Conservation (phyloP, 2,113 vertebrate species). For the Pluvialis apricaria region DNA sequence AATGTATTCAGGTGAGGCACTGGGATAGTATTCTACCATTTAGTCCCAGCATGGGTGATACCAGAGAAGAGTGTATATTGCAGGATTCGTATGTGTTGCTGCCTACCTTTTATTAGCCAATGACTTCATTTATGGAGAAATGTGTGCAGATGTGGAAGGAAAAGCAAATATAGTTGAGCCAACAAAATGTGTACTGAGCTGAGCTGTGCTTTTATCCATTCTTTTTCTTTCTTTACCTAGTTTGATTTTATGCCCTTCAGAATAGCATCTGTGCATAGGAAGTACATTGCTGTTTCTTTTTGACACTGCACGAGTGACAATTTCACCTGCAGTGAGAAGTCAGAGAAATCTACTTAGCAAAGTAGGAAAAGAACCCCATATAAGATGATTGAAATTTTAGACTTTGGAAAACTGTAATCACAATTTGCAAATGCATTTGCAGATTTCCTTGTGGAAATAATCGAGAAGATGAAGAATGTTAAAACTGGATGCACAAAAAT, state of each 20-base stretch:
- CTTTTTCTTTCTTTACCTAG: background rate
- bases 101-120: background rate
- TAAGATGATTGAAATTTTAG: background rate
- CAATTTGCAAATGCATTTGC: background rate
- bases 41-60: background rate
- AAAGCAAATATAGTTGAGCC: background rate
- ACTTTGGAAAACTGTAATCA: background rate
- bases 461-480: background rate
- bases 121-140: background rate
- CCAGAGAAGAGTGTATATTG: background rate
- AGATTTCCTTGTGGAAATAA: background rate
- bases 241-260: conserved; percentile 19
- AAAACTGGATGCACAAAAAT: background rate
- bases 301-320: background rate
- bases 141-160: background rate
- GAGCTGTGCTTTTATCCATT: background rate
- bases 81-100: background rate
- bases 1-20: background rate
- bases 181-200: background rate
- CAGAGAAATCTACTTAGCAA: background rate
- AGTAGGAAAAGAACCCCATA: background rate
- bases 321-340: background rate
- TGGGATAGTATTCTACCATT: background rate
- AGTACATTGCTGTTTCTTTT: background rate
- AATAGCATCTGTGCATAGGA: background rate